Base-by-base conservation (phyloP, 2,888 invertebrate genomes). In the Apamea sordens region DNA sequence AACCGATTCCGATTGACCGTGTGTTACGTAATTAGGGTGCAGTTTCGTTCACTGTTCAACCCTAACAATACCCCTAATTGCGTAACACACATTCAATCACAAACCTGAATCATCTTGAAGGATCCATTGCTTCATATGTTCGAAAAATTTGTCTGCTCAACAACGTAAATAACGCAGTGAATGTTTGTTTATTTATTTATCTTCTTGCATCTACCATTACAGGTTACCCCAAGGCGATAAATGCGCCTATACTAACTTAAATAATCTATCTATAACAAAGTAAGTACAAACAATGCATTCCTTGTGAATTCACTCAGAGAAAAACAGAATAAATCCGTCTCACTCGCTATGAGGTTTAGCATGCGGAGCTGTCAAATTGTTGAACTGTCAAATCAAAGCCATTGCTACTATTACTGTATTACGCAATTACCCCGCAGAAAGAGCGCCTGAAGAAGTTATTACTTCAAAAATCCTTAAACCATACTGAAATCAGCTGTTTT, bases 401-500 rank as follows among this genome's bases (percentile, higher is more conserved):
- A 11, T 59, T 3, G n/a, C n/a, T 11, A n/a, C 4, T 56, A 4
- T 5, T n/a, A 4, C 5, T 4, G 11, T 56, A n/a, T n/a, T n/a
- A n/a, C 24, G 24, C 11, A n/a, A 56, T 56, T 4, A 56, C 11
- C 4, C 4, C 24, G 11, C 4, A n/a, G 24, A 24, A 56, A 56
- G 11, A 24, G 56, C 11, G 36, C 21, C 11, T 64, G 36, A 64
- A 36, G 63, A 21, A 21, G 64, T 21, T 36, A 36, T 64, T 18
- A 36, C 21, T 64, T 11, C 32, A 36, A 36, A 4, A 32, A 13
- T 32, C 24, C 15, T 32, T 6, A 15, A 6, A 18, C 36, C 24
- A 36, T 6, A 68, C 8, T n/a, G 56, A 59, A 44, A 41, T 79
- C 36, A 36, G 36, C 36, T 15, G 36, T 53, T 79, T 61, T 63